Conservation (phyloP, 2,113 vertebrate species). For the Cynocephalus volans region DNA sequence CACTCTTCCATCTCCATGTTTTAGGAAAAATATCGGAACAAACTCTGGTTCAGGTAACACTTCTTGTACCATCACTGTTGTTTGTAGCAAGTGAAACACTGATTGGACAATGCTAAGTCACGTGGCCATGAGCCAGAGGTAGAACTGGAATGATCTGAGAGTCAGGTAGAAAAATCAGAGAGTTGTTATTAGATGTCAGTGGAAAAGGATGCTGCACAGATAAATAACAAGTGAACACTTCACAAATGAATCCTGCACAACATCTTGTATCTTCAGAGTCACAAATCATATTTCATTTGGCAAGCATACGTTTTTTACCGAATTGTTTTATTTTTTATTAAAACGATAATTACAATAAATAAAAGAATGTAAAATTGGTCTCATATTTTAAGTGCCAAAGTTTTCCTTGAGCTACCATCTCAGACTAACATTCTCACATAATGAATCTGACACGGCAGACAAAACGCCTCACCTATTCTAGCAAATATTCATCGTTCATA, state of each 20-base stretch:
- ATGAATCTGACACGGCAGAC: neutral
- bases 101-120: neutral
- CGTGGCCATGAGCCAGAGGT: accelerated
- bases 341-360: neutral
- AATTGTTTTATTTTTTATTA: neutral
- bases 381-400: neutral
- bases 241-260: neutral
- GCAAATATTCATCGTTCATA: neutral
- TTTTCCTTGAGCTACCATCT: neutral
- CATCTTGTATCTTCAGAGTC: neutral
- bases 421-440: neutral
- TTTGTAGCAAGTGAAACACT: neutral
- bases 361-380: neutral
- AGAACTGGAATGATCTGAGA: accelerated
- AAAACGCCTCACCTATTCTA: neutral
- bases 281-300: neutral
- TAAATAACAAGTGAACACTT: neutral
- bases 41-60: neutral
- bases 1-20: neutral
- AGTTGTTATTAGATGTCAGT: accelerated
- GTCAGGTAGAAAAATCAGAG: accelerated
- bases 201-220: neutral
- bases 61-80: neutral
- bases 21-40: neutral
- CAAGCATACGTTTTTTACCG: neutral